A percentile compares a stretch with the other conserved stretches of the same genome.
phyloP scores from a whole-genome alignment of 2,888 invertebrate species.

The Mimumesa dahlbomi region DNA sequence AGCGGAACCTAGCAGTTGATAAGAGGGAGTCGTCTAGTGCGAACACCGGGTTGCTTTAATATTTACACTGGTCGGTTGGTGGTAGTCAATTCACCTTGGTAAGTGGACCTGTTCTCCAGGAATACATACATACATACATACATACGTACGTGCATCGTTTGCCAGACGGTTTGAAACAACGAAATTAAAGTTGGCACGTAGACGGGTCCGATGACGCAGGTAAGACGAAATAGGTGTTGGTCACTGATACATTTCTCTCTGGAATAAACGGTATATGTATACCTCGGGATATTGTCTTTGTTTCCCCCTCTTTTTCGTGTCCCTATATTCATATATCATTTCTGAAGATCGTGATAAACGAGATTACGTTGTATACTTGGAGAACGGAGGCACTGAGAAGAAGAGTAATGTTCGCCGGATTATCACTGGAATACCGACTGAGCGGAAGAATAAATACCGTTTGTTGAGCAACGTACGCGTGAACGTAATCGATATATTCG shows the following conservation, averaged over 20 bases:
- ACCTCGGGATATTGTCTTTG: background rate
- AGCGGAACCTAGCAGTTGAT: too few relatives aligned
- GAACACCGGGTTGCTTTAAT: too few relatives aligned
- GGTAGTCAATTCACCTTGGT: too few relatives aligned
- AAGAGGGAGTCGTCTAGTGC: too few relatives aligned
- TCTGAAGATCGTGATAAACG: conserved; percentile 27
- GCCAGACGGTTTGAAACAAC: background rate
- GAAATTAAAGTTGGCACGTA: background rate
- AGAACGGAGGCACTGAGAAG: conserved; percentile 19
- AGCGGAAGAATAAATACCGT: conserved; percentile 47
- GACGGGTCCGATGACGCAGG: background rate
- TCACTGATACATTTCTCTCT: conserved; percentile 4
- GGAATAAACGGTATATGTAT: too few relatives aligned
- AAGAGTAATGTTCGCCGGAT: conserved; percentile 36
- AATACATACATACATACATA: too few relatives aligned
- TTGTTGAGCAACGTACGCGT: conserved; percentile 20
- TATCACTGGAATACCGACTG: conserved; percentile 26
- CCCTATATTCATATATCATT: conserved; percentile 15
- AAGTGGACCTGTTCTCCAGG: too few relatives aligned
- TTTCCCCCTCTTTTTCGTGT: conserved; percentile 9
- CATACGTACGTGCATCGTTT: too few relatives aligned
- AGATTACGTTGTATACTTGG: conserved; percentile 16
- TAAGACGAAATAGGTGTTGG: conserved; percentile 2
- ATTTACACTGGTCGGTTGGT: too few relatives aligned
- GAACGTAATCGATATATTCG: conserved; percentile 45